Evolutionary conservation across 2,113 vertebrate genomes (phyloP), one percentile per base, ranked within the genome.

Genomic region (Podarcis cretensis): DNA sequence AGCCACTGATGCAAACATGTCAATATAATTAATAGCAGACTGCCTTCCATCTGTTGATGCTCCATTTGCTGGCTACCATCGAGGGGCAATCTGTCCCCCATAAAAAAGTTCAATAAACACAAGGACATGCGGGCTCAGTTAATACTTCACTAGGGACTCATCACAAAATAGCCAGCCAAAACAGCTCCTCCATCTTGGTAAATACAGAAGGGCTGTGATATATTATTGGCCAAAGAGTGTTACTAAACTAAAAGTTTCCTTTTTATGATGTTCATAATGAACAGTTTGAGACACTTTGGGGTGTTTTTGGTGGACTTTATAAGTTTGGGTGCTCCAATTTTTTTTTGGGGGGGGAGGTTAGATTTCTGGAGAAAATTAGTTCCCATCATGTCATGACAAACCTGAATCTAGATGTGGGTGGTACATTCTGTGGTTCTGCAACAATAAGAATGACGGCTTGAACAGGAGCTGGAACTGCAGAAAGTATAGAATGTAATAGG

Each of bases 1-100:
- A 1, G 40, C 59, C 66, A 83, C 87, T 59, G n/a, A n/a, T 86
- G 59, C 59, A 82, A 82, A 86, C 71, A 20, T 76, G 84, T 86
- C 89, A 86, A 89, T 89, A 89, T 89, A 89, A 82, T 89, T 76
- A 89, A 86, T 81, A 89, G 89, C 79, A 76, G 78, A 37, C 69
- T 82, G 78, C 59, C 23, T 20, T 75, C 78, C 84, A 86, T 89
- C 89, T 86, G 84, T 89, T 89, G 84, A 81, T 85, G 83, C 69
- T 89, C 37, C 59, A 57, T 37, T 89, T 89, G 57, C 78, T 68
- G 57, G 57, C 77, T 83, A 40, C 71, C 3, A 35, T 32, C 2
- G 25, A 21, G 75, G 79, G 65, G 57, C 75, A 30, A 81, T 69
- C 7, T 54, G 65, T 43, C 57, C 82, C 89, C 32, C 84, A 75